phyloP scores from a whole-genome alignment of 1,140 invertebrate genomes.

The Cydia splendana region DNA sequence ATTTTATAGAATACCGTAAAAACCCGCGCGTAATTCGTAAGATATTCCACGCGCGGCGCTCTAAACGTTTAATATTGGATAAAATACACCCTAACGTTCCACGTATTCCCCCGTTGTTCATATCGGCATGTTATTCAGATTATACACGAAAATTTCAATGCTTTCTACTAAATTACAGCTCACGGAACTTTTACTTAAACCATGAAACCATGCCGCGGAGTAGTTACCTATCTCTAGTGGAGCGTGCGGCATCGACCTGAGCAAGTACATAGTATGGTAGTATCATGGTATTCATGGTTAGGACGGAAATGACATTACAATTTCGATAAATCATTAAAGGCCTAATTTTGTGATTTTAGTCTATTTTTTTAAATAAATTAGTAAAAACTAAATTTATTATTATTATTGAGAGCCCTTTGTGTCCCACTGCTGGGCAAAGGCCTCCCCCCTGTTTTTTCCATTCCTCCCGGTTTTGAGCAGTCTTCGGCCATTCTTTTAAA shows the following conservation, averaged over 20 bases:
- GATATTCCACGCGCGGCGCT: slow-evolving; percentile 69
- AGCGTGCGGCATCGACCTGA: not conserved
- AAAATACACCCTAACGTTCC: slow-evolving; percentile 73
- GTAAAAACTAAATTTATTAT: not conserved
- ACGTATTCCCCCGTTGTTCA: slow-evolving; percentile 76
- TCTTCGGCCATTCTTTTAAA: too few species aligned
- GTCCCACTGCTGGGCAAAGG: too few species aligned
- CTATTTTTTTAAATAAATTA: not conserved
- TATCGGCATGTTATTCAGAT: slow-evolving; percentile 80
- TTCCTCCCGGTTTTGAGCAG: too few species aligned
- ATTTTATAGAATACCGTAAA: slow-evolving; percentile 72
- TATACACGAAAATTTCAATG: slow-evolving; percentile 80
- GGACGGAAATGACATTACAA: not conserved
- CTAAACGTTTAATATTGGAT: slow-evolving; percentile 78
- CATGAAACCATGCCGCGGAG: slow-evolving; percentile 47
- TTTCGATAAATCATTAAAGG: not conserved
- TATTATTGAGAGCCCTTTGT: too few species aligned
- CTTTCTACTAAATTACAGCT: slow-evolving; percentile 79
- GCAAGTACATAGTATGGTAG: not conserved
- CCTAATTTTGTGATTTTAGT: not conserved
- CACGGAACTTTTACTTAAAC: slow-evolving; percentile 75
- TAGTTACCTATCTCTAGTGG: slow-evolving; percentile 21
- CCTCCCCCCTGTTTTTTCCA: too few species aligned
- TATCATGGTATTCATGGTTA: not conserved
- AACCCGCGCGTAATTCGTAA: slow-evolving; percentile 68